phyloP scores from a whole-genome alignment of 2,888 invertebrate genomes.

The Ashinkailepas kermadecensis region DNA sequence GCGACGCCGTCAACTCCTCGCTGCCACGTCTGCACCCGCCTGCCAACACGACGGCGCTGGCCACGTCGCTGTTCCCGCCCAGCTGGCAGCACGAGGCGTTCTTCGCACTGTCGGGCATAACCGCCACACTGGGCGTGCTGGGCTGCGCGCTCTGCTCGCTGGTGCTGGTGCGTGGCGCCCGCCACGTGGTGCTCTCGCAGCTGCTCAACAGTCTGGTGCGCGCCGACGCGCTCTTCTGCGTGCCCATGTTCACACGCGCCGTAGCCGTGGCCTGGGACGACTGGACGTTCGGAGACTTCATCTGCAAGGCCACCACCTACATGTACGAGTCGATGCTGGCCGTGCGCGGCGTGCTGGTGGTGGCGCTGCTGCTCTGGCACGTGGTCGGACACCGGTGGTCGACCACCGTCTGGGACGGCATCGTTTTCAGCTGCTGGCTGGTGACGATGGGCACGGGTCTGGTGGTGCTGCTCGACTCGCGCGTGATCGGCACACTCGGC shows the following conservation, averaged over 20 bases:
- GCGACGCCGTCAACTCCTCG: no score
- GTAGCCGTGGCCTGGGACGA: conserved; percentile 9
- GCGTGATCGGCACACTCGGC: neutral
- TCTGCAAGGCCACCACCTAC: conserved; percentile 4
- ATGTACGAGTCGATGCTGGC: conserved; percentile 7
- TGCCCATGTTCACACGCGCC: neutral
- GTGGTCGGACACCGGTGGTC: neutral
- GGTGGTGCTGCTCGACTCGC: conserved; percentile 17
- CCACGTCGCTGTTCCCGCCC: conserved; percentile 7
- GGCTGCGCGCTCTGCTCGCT: conserved; percentile 10
- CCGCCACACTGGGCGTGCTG: conserved; percentile 12
- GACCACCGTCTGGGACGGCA: neutral
- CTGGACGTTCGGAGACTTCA: conserved; percentile 11
- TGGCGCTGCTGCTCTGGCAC: conserved; percentile 13
- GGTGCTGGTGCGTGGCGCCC: conserved; percentile 16
- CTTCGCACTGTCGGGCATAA: conserved; percentile 2
- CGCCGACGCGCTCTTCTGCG: conserved; percentile 18
- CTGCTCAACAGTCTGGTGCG: conserved; percentile 24
- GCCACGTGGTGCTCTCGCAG: conserved; percentile 9
- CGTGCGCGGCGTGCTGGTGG: neutral
- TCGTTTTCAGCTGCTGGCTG: conserved; percentile 10
- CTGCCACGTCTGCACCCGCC: neutral
- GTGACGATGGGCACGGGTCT: neutral
- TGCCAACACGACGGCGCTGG: neutral
- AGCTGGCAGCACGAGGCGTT: conserved; percentile 19